Evolutionary conservation across 2,797 vertebrate genomes (phyloP).

Genomic region (Ispidina picta): DNA sequence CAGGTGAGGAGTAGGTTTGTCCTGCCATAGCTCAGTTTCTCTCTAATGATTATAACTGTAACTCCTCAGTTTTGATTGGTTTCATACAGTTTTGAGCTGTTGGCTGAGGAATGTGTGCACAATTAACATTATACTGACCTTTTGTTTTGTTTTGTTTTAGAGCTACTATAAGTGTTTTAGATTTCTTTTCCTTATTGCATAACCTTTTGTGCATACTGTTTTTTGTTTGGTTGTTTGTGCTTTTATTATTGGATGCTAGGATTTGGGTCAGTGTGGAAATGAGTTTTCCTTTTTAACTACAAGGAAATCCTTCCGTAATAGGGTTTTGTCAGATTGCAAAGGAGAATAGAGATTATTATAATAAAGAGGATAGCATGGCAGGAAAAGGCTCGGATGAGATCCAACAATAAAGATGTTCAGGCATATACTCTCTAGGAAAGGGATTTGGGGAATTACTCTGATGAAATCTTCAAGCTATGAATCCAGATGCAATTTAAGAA

Average conservation of each 20-base stretch:
- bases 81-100: not conserved
- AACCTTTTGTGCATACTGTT: not conserved
- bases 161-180: not conserved
- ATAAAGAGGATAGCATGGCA: not conserved
- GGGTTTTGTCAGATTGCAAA: not conserved
- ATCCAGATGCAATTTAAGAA: slow-evolving; percentile 1
- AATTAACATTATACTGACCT: not conserved
- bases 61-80: not conserved
- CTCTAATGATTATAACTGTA: accelerated
- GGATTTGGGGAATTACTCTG: slow-evolving; percentile 20
- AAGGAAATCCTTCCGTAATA: not conserved
- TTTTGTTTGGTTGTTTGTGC: not conserved
- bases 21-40: not conserved
- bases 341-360: not conserved
- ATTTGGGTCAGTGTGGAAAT: not conserved
- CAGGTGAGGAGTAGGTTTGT: not conserved
- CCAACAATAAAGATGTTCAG: slow-evolving; percentile 2
- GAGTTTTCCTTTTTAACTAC: not conserved
- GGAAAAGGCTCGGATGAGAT: not conserved
- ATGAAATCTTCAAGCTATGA: not conserved
- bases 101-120: not conserved
- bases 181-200: not conserved
- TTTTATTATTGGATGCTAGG: not conserved
- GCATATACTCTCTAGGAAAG: slow-evolving; percentile 1
- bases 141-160: not conserved